Evolutionary conservation across 2,113 vertebrate species (phyloP).

Genomic region (Embiotoca jacksoni): DNA sequence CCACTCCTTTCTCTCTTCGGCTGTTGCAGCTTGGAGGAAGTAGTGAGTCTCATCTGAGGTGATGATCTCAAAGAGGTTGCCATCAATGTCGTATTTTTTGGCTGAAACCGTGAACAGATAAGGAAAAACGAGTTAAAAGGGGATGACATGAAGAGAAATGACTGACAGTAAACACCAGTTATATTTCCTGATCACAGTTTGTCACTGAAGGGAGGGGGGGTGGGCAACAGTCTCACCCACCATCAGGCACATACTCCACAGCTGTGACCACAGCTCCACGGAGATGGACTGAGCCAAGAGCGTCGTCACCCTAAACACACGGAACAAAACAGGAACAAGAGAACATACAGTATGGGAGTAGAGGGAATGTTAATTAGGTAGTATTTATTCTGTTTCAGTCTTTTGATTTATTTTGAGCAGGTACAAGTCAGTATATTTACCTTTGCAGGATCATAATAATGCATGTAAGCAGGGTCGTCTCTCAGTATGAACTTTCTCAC

Average conservation of each 20-base stretch:
- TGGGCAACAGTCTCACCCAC: constrained; percentile 79
- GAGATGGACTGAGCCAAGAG: constrained; percentile 92
- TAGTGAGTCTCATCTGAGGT: constrained; percentile 94
- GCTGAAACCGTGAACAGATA: constrained; percentile 76
- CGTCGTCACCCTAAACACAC: constrained; percentile 84
- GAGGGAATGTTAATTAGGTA: no score
- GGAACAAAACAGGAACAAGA: background rate
- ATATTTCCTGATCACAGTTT: background rate
- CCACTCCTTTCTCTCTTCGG: constrained; percentile 94
- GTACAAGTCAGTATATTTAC: constrained; percentile 57
- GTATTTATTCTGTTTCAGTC: background rate
- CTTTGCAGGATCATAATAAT: constrained; percentile 96
- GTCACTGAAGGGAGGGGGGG: background rate
- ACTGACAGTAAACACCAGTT: constrained; percentile 16
- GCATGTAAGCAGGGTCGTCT: constrained; percentile 95
- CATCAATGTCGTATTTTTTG: constrained; percentile 88
- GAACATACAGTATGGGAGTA: background rate
- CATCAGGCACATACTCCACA: constrained; percentile 90
- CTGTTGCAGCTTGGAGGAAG: constrained; percentile 91
- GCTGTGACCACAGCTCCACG: constrained; percentile 94
- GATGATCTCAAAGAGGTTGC: constrained; percentile 98
- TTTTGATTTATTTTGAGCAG: background rate
- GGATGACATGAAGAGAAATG: background rate
- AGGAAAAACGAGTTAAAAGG: background rate
- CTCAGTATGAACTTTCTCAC: constrained; percentile 96